Evolutionary conservation across 2,113 vertebrate species (phyloP).

Genomic region (Microcebus murinus): DNA sequence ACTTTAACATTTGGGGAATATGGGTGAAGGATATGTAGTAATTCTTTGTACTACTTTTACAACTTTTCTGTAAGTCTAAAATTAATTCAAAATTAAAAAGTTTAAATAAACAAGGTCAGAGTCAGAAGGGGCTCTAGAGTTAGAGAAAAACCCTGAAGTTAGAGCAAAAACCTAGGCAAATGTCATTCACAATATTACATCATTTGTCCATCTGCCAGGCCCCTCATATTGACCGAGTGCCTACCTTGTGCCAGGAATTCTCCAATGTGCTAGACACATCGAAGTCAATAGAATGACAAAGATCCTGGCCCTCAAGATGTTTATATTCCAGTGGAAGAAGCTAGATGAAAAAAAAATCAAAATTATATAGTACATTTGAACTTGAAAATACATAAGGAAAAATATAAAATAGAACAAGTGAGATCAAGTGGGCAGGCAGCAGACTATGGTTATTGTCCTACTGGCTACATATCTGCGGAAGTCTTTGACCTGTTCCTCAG

Average conservation of each 20-base stretch:
- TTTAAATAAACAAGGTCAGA: not conserved
- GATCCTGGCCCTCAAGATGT: not conserved
- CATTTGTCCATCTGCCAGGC: rapidly evolving
- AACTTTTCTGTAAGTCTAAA: not conserved
- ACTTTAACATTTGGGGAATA: not conserved
- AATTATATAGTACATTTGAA: not conserved
- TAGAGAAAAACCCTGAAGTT: not conserved
- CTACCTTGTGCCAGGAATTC: not conserved
- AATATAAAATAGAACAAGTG: not conserved
- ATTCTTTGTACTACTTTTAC: not conserved
- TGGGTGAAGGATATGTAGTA: not conserved
- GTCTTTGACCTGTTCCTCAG: not conserved
- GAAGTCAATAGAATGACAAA: not conserved
- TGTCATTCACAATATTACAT: not conserved
- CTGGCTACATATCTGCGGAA: not conserved
- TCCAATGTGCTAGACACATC: not conserved
- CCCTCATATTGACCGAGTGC: not conserved
- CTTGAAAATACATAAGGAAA: not conserved
- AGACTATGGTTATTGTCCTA: not conserved
- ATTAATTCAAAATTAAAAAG: not conserved
- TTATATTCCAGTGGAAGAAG: not conserved
- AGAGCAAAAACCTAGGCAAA: not conserved
- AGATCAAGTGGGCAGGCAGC: not conserved
- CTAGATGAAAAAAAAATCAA: not conserved
- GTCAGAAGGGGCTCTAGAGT: not conserved